Evolutionary conservation across 2,888 invertebrate species (phyloP).

Genomic region (Invenusta paracnida): DNA sequence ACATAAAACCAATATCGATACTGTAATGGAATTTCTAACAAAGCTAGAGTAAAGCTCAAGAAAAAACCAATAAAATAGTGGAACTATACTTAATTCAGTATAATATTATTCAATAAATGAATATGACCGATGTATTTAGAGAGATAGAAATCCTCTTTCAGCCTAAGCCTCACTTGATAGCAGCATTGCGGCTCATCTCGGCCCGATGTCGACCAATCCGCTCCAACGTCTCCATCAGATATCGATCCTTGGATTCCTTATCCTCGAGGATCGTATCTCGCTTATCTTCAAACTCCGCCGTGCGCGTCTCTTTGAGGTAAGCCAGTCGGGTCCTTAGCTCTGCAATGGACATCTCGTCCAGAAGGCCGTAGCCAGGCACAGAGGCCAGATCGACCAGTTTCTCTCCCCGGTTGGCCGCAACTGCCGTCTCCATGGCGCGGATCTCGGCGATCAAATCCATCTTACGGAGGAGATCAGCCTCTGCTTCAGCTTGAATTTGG

Average conservation of each 20-base stretch:
- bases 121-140: too few relatives aligned
- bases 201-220: slow-evolving; percentile 56
- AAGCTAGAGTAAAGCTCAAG: too few relatives aligned
- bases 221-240: slow-evolving; percentile 56
- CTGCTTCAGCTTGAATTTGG: slow-evolving; percentile 59
- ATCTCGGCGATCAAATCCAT: slow-evolving; percentile 60
- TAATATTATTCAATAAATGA: too few relatives aligned
- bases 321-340: slow-evolving; percentile 57
- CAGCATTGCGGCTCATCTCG: slow-evolving; percentile 55
- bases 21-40: too few relatives aligned
- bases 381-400: slow-evolving; percentile 58
- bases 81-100: too few relatives aligned
- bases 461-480: slow-evolving; percentile 58
- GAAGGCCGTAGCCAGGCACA: slow-evolving; percentile 56
- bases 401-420: slow-evolving; percentile 51
- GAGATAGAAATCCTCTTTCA: too few relatives aligned
- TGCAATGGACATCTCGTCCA: slow-evolving; percentile 60
- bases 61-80: too few relatives aligned
- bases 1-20: too few relatives aligned
- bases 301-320: slow-evolving; percentile 51
- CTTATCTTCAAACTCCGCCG: slow-evolving; percentile 54
- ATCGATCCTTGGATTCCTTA: slow-evolving; percentile 58
- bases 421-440: slow-evolving; percentile 58
- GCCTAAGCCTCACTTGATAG: slow-evolving; percentile 54
- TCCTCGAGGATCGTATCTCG: slow-evolving; percentile 56